Percentiles rank a stretch among this genome's conserved stretches.
Evolutionary conservation across 2,797 vertebrate genomes (phyloP).

Genomic region (Thunnus albacares): DNA sequence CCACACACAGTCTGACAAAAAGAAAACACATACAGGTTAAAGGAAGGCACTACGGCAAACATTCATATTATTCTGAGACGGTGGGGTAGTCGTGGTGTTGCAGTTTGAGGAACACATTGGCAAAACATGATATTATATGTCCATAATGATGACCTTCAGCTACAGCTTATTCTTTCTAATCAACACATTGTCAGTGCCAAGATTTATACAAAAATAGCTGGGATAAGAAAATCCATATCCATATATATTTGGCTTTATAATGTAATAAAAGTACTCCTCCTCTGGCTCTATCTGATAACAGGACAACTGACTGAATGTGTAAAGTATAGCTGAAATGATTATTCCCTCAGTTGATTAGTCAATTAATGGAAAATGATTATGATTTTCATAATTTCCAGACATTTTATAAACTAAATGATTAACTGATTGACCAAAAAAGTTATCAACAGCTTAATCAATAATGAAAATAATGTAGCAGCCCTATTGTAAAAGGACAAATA

Average conservation of each 20-base stretch:
- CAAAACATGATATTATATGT: constrained; percentile 41
- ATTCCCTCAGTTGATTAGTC: not conserved
- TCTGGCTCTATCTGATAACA: not conserved
- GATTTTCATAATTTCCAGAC: not conserved
- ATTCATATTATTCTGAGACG: constrained; percentile 72
- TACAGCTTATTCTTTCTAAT: constrained; percentile 53
- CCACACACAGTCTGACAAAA: constrained; percentile 16
- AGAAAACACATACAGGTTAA: constrained; percentile 28
- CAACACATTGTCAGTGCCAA: constrained; percentile 53
- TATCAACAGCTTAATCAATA: not conserved
- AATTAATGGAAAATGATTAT: not conserved
- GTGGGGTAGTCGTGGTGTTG: constrained; percentile 64
- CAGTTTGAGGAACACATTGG: constrained; percentile 4
- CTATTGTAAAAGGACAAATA: not conserved
- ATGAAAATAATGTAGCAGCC: not conserved
- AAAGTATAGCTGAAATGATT: not conserved
- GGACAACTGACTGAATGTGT: constrained; percentile 1
- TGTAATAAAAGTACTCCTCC: not conserved
- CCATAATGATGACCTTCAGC: constrained; percentile 38
- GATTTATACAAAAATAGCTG: constrained; percentile 37
- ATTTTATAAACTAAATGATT: not conserved
- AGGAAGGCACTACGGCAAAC: constrained; percentile 62
- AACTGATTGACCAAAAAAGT: not conserved
- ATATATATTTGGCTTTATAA: constrained; percentile 17
- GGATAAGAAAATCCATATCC: constrained; percentile 14